Conservation (phyloP, 92 coral and sea anemone genomes). For the Heliopora coerulea region DNA sequence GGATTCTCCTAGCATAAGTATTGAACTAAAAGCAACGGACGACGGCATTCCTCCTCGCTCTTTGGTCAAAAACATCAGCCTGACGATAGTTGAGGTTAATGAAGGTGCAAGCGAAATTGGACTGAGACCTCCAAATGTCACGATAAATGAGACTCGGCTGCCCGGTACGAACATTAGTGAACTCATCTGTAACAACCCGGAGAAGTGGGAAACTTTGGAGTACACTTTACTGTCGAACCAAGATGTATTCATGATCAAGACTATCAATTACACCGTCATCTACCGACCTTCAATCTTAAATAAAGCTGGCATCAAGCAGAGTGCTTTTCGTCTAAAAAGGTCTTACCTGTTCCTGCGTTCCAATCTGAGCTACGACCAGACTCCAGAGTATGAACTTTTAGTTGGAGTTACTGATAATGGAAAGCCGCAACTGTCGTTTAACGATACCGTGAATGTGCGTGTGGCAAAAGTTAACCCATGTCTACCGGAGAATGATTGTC, state of each 20-base stretch:
- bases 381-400: conserved; percentile 46
- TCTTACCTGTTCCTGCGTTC: conserved; percentile 53
- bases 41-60: conserved; percentile 60
- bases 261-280: conserved; percentile 41
- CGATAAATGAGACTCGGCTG: conserved; percentile 63
- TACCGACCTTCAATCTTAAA: conserved; percentile 24
- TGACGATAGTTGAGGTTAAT: conserved; percentile 64
- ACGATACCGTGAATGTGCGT: conserved; percentile 59
- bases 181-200: conserved; percentile 70
- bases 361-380: conserved; percentile 61
- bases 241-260: conserved; percentile 54
- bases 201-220: conserved; percentile 54
- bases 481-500: conserved; percentile 55
- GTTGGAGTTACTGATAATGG: conserved; percentile 69
- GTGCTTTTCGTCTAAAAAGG: background rate
- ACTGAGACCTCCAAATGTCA: conserved; percentile 51
- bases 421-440: conserved; percentile 53
- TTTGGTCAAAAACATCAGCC: conserved; percentile 49
- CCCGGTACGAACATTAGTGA: conserved; percentile 71
- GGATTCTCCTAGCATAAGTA: conserved; percentile 50
- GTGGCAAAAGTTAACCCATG: conserved; percentile 84
- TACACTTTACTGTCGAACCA: conserved; percentile 58
- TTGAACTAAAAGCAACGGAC: conserved; percentile 74
- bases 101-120: conserved; percentile 66
- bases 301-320: conserved; percentile 9